Base-by-base conservation (phyloP, 2,113 vertebrate genomes). In the Syngnathoides biaculeatus region DNA sequence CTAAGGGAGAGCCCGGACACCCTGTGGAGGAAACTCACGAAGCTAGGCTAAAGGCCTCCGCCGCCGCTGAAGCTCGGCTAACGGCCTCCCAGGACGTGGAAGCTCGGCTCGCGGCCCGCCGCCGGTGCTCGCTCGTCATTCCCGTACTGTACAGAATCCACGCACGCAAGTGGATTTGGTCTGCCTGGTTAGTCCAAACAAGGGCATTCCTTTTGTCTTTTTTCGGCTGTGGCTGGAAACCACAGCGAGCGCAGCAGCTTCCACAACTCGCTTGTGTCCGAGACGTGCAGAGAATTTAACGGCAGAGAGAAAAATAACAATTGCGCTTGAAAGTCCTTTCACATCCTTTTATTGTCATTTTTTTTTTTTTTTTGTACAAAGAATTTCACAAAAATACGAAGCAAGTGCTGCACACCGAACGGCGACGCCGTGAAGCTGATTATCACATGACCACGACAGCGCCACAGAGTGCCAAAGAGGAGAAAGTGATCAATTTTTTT, bases 301-400 rank as follows among this genome's bases (percentile, higher is more conserved):
- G 13, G 22, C n/a, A n/a, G 55, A 59, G n/a, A 48, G 26, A 64
- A 52, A 52, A 20, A 8, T 14, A 3, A 15, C 35, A 22, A 24
- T 62, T 1, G 57, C 38, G 62, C 64, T 70, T 64, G 27, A 1
- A 76, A 66, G 53, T 22, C 11, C 15, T 81, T 85, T 86, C 85
- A 86, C 84, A 50, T 22, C 11, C 15, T 81, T 85, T 86, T 86
- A 86, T 85, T 84, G 72, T 80, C 52, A 71, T 35, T 35, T 14
- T 43, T 43, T 43, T 43, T 43, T 15, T 15, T 79, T 84, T 86
- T 79, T 83, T 84, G 79, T 89, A 91, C 82, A 93, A 92, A 91
- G 77, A 86, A 87, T 86, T 88, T 87, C 83, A 89, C 87, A 90
- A 91, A 90, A 91, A 89, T 86, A 84, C 82, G 81, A 83, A 80